phyloP scores from a whole-genome alignment of 2,888 invertebrate species.

The Phoenoteleia sp. region DNA sequence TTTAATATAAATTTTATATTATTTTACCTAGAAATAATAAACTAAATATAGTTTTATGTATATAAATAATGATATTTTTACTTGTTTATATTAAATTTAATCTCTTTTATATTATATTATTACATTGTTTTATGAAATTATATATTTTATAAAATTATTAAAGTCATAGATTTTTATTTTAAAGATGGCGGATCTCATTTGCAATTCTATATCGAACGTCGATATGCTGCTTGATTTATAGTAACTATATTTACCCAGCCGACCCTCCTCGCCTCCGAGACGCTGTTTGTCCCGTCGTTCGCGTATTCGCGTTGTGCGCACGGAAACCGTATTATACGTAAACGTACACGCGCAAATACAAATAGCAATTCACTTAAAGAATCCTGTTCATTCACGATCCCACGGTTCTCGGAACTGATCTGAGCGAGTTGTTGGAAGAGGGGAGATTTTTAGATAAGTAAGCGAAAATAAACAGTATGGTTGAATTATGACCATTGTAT shows the following conservation, averaged over 20 bases:
- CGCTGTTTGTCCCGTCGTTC: slow-evolving; percentile 7
- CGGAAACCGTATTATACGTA: slow-evolving; percentile 14
- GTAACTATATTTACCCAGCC: slow-evolving; percentile 83
- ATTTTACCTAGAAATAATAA: no score
- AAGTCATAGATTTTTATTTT: slow-evolving; percentile 84
- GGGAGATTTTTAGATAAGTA: slow-evolving; percentile 20
- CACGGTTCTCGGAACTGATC: slow-evolving; percentile 37
- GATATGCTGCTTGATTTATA: slow-evolving; percentile 86
- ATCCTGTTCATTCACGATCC: slow-evolving; percentile 45
- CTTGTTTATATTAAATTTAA: no score
- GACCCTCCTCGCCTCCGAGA: slow-evolving; percentile 76
- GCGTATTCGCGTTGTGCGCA: not conserved
- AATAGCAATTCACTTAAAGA: slow-evolving; percentile 55
- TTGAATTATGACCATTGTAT: not conserved
- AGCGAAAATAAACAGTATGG: not conserved
- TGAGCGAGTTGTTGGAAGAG: slow-evolving; percentile 42
- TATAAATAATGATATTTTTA: no score
- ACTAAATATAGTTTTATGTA: no score
- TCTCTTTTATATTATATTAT: no score
- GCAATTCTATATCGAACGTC: slow-evolving; percentile 86
- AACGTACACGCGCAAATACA: slow-evolving; percentile 49
- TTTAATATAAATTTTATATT: no score
- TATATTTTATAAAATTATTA: no score
- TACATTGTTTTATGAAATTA: no score
- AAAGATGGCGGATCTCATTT: slow-evolving; percentile 86